Conservation (phyloP, 1,140 invertebrate genomes). For the Brachionus asplanchnoidis region DNA sequence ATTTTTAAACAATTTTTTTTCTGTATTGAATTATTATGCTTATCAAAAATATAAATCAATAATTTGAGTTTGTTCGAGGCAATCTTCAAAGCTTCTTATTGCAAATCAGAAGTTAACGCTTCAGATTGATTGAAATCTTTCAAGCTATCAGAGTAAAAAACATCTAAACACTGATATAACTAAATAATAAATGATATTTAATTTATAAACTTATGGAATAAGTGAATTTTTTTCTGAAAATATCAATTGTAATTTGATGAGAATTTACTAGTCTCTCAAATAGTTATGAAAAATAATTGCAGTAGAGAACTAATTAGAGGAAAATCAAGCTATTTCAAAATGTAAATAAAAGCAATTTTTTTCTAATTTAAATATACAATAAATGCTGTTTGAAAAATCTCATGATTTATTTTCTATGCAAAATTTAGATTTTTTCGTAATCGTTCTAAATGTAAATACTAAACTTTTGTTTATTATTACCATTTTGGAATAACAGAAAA, state of each 20-base stretch:
- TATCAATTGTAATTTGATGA: neutral
- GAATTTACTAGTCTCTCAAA: neutral
- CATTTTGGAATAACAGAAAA: too few species aligned
- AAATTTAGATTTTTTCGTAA: neutral
- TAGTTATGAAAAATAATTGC: neutral
- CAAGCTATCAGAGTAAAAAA: neutral
- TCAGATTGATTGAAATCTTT: neutral
- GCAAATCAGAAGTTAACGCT: neutral
- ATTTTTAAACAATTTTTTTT: neutral
- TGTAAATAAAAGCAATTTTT: neutral
- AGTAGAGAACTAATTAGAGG: neutral
- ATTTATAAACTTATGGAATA: neutral
- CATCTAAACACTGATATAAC: neutral
- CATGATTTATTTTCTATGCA: neutral
- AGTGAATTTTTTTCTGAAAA: neutral
- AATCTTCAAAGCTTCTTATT: neutral
- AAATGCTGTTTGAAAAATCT: neutral
- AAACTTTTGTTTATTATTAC: too few species aligned
- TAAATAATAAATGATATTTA: neutral
- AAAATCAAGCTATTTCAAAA: neutral
- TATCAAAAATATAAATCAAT: neutral
- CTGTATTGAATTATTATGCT: constrained; percentile 2
- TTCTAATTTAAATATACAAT: neutral
- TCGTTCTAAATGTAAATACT: neutral
- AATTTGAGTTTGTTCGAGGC: neutral